A percentile compares a stretch with the other conserved stretches of the same genome.
Conservation (phyloP, 2,113 vertebrate genomes). For the Pachycephala philippinensis region DNA sequence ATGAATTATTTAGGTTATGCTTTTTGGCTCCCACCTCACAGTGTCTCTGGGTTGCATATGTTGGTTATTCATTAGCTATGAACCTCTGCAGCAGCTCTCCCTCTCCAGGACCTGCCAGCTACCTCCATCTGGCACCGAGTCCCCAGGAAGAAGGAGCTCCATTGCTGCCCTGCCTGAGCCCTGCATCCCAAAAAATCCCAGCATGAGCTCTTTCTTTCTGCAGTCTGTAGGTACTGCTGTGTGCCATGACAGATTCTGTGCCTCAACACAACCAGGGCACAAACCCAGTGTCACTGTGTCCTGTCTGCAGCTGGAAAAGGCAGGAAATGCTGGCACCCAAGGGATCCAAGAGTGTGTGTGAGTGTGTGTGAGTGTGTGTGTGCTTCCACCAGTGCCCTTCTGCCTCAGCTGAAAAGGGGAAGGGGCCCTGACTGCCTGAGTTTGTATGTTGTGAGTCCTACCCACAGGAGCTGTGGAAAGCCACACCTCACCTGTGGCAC, state of each 20-base stretch:
- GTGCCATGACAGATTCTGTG: not conserved
- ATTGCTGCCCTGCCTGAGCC: not conserved
- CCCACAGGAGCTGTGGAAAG: not conserved
- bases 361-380: accelerated
- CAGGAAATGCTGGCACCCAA: too few species aligned
- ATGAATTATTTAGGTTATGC: not conserved
- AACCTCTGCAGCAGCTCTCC: not conserved
- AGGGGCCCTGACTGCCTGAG: not conserved
- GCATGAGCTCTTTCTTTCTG: not conserved
- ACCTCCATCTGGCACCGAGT: not conserved
- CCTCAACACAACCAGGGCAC: accelerated
- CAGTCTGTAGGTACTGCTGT: not conserved
- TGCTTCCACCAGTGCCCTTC: not conserved
- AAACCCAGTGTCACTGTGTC: not conserved
- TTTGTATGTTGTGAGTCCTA: not conserved
- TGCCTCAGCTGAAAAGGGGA: not conserved
- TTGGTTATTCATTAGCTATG: not conserved
- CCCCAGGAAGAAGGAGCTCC: accelerated
- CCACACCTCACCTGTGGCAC: accelerated
- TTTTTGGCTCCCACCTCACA: not conserved
- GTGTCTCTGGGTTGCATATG: not conserved
- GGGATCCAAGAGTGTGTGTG: too few species aligned
- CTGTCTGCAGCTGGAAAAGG: not conserved
- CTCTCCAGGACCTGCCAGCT: not conserved
- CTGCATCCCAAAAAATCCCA: not conserved